Evolutionary conservation across 2,888 invertebrate species (phyloP).

Genomic region (Chorisops tibialis): DNA sequence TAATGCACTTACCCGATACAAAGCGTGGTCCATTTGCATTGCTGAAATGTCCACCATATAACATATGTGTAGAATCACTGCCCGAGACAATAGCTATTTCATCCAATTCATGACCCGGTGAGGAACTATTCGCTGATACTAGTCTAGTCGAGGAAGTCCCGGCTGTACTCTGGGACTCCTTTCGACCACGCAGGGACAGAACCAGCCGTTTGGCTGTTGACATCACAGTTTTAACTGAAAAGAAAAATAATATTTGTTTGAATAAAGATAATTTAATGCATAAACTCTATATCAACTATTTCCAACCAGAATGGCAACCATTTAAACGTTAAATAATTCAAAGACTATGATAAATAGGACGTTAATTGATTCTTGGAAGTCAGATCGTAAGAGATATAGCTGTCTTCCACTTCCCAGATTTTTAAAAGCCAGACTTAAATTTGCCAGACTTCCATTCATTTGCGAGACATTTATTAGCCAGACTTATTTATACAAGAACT

Average conservation of each 20-base stretch:
- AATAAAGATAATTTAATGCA: too few species aligned
- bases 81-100: constrained; percentile 68
- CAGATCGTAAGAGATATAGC: too few species aligned
- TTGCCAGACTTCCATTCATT: too few species aligned
- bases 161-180: constrained; percentile 56
- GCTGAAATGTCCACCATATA: constrained; percentile 34
- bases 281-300: too few species aligned
- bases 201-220: constrained; percentile 63
- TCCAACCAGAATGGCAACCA: too few species aligned
- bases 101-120: constrained; percentile 59
- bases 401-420: too few species aligned
- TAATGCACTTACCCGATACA: constrained; percentile 55
- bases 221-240: constrained; percentile 54
- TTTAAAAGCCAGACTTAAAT: too few species aligned
- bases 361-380: too few species aligned
- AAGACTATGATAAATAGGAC: too few species aligned
- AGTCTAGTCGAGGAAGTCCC: constrained; percentile 54
- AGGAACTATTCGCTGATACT: constrained; percentile 49
- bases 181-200: constrained; percentile 60
- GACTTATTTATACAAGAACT: too few species aligned
- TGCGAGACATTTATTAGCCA: too few species aligned
- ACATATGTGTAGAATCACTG: constrained; percentile 48
- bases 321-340: too few species aligned
- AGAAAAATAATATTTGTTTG: not conserved
- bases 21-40: constrained; percentile 60